phyloP scores from a whole-genome alignment of 2,797 vertebrate genomes.

The Myiotriccus ornatus region DNA sequence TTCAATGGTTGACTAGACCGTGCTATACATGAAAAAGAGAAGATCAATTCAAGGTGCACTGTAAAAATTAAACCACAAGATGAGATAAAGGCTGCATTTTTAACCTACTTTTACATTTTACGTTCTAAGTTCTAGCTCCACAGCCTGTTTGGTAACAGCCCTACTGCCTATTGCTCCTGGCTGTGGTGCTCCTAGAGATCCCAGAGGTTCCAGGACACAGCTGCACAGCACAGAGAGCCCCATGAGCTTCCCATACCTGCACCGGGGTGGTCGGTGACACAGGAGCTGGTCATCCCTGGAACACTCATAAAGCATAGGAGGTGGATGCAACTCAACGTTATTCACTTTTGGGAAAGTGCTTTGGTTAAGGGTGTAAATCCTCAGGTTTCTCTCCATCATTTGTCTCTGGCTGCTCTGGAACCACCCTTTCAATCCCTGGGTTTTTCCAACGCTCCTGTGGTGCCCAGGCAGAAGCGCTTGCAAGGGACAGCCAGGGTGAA shows the following conservation, averaged over 20 bases:
- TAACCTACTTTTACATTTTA: neutral
- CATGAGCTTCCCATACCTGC: rapidly evolving
- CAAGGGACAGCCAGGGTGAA: neutral
- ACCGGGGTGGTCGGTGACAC: rapidly evolving
- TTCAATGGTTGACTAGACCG: neutral
- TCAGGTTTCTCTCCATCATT: neutral
- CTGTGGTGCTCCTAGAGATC: neutral
- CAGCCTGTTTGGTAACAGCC: neutral
- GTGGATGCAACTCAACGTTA: rapidly evolving
- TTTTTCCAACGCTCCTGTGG: neutral
- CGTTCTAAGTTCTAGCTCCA: neutral
- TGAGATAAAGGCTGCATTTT: neutral
- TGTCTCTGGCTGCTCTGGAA: neutral
- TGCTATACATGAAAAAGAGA: neutral
- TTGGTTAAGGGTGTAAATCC: neutral
- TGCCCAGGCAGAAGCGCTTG: neutral
- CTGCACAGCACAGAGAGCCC: neutral
- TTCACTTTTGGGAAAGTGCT: neutral
- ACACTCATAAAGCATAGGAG: neutral
- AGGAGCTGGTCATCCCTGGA: neutral
- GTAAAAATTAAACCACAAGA: neutral
- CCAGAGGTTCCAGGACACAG: neutral
- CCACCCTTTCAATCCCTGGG: neutral
- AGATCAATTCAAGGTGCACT: neutral
- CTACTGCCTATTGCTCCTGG: neutral